Evolutionary conservation across 1,140 invertebrate genomes (phyloP).

Genomic region (Popillia japonica): DNA sequence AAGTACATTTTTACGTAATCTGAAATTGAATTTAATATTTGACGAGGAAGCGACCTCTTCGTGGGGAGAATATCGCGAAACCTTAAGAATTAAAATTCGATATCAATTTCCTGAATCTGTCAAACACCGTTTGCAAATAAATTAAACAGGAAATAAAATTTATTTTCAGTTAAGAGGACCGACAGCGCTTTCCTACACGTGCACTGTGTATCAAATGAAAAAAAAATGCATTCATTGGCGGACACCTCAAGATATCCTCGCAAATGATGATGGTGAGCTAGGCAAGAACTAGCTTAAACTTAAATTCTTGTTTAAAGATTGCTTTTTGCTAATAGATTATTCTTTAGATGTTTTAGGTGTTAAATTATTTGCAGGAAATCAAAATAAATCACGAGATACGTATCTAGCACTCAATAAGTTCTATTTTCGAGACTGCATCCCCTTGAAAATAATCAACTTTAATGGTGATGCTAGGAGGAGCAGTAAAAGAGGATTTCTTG

Average conservation of each 20-base stretch:
- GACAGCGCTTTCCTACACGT: conserved; percentile 3
- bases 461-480: background rate
- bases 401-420: background rate
- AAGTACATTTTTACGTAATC: background rate
- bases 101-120: background rate
- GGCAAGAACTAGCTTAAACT: too few relatives aligned
- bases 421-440: background rate
- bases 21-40: conserved; percentile 7
- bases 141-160: conserved; percentile 11
- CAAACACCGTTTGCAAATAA: conserved; percentile 5
- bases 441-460: background rate
- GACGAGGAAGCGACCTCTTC: background rate
- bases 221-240: conserved; percentile 8
- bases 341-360: background rate
- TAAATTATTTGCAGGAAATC: background rate
- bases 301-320: too few relatives aligned
- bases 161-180: conserved; percentile 14
- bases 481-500: conserved; percentile 1
- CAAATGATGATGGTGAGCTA: too few relatives aligned
- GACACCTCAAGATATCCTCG: too few relatives aligned
- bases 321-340: too few relatives aligned
- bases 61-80: background rate
- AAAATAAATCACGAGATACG: background rate
- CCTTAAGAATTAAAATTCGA: background rate
- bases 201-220: conserved; percentile 11